These are phyloP conservation scores for Ypsolopha scabrella DNA, from an alignment of 2,888 invertebrate species.

Conservation along the genomic window DNA sequence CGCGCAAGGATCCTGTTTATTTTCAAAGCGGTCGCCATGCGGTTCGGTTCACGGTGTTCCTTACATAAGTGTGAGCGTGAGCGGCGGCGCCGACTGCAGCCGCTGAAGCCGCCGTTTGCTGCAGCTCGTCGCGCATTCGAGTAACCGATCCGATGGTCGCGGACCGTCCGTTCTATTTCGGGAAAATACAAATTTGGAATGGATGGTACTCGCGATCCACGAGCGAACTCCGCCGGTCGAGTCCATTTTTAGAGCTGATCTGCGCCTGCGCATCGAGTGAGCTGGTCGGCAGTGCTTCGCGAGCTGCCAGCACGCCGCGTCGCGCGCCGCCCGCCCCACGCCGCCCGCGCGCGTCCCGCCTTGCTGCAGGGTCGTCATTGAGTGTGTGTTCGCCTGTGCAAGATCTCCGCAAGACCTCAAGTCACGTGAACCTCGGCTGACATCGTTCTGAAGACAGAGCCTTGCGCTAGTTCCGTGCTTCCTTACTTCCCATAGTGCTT, in stretches of 20 bases:
- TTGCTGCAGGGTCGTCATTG: slow-evolving; percentile 4
- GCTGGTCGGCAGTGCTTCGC: slow-evolving; percentile 51
- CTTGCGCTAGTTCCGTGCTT: slow-evolving; percentile 90
- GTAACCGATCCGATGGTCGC: slow-evolving; percentile 67
- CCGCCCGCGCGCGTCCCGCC: slow-evolving; percentile 4
- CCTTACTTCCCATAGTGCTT: slow-evolving; percentile 95
- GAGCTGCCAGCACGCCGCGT: slow-evolving; percentile 61
- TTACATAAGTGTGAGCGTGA: slow-evolving; percentile 40
- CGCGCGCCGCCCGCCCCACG: slow-evolving; percentile 29
- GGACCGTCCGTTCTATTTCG: slow-evolving; percentile 75
- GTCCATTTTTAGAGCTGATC: slow-evolving; percentile 69
- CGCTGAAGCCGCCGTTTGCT: slow-evolving; percentile 17
- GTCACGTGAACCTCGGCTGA: background rate
- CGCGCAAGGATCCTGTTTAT: slow-evolving; percentile 32
- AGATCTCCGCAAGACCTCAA: background rate
- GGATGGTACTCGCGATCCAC: slow-evolving; percentile 66
- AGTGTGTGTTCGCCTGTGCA: slow-evolving; percentile 5
- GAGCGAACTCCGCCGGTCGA: slow-evolving; percentile 65
- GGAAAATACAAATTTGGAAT: slow-evolving; percentile 88
- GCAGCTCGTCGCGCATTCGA: slow-evolving; percentile 64
- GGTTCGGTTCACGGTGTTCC: slow-evolving; percentile 56
- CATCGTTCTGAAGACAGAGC: slow-evolving; percentile 36
- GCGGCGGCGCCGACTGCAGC: background rate
- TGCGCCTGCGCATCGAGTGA: slow-evolving; percentile 63
- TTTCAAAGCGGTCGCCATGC: slow-evolving; percentile 64